Base-by-base conservation (phyloP, 1,140 invertebrate genomes). In the Ericerus pela region DNA sequence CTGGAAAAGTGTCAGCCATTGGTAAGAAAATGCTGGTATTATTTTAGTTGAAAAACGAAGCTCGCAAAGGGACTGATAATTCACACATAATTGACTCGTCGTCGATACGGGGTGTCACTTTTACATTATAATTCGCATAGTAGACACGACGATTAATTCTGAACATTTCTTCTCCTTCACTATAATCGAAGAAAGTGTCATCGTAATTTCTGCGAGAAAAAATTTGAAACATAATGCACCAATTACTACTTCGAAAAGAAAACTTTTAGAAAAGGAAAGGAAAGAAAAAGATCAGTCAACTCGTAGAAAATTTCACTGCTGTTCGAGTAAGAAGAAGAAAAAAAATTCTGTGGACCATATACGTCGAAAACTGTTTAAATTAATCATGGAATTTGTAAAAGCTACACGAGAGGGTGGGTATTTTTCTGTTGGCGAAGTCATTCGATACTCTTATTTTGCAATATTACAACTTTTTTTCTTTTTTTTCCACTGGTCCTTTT, bases 1-100 rank as follows among this genome's bases (percentile, higher is more conserved):
- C 5, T 4, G 36, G 14, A 38, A 16, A n/a, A 33, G 4, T 14
- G n/a, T 38, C 14, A n/a, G 36, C n/a, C n/a, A 8, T 33, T n/a
- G 30, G 30, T 33, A 33, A 18, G 5, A 38, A 6, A 38, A 18
- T 18, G 36, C 14, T 16, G 20, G n/a, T n/a, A n/a, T n/a, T n/a
- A n/a, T n/a, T n/a, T 47, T 14, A 8, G 4, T 22, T 14, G 41
- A 47, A 47, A 47, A 47, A 20, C 41, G 41, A 47, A 16, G 20
- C 41, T 22, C 41, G 41, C 41, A 47, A 47, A 14, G 41, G 41
- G 41, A 47, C 22, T 47, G 41, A 47, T 47, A 47, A 47, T 47
- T 47, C 41, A 47, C 22, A 47, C 41, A 4, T 47, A 47, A 47
- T 47, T 47, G 41, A 47, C 41, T 47, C 16, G 20, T 47, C 26